Percentiles rank a stretch among this genome's conserved stretches.
phyloP scores from a whole-genome alignment of 2,113 vertebrate species.

The Dromiciops gliroides region DNA sequence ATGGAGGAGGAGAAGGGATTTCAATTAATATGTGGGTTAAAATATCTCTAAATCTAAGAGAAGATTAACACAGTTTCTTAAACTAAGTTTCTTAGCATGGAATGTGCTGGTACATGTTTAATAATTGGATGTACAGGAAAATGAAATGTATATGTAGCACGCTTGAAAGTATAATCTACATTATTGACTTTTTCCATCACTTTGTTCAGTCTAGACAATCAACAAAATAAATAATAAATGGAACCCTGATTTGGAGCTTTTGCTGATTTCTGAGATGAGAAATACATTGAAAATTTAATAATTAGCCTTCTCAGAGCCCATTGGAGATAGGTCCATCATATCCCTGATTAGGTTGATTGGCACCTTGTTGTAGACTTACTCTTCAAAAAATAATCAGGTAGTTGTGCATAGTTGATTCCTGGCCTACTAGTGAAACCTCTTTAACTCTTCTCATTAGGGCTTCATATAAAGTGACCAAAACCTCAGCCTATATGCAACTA shows the following conservation, averaged over 20 bases:
- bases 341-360: neutral
- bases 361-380: neutral
- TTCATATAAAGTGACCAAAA: neutral
- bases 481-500: neutral
- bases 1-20: slow-evolving; percentile 54
- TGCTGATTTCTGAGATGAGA: neutral
- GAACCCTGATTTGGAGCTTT: neutral
- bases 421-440: neutral
- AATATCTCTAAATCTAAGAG: slow-evolving; percentile 60
- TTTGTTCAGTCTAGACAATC: neutral
- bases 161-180: neutral
- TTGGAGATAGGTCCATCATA: neutral
- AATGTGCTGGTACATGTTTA: neutral
- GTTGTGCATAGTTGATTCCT: neutral
- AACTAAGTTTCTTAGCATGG: slow-evolving; percentile 11
- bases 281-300: neutral
- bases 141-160: neutral
- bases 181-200: neutral
- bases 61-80: neutral
- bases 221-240: neutral
- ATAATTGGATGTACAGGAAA: neutral
- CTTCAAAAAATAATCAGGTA: neutral
- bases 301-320: neutral
- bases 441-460: neutral
- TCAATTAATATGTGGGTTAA: slow-evolving; percentile 69